Evolutionary conservation across 2,888 invertebrate species (phyloP), one percentile per base, ranked within the genome.

Genomic region (Rhopalosiphum nymphaeae): DNA sequence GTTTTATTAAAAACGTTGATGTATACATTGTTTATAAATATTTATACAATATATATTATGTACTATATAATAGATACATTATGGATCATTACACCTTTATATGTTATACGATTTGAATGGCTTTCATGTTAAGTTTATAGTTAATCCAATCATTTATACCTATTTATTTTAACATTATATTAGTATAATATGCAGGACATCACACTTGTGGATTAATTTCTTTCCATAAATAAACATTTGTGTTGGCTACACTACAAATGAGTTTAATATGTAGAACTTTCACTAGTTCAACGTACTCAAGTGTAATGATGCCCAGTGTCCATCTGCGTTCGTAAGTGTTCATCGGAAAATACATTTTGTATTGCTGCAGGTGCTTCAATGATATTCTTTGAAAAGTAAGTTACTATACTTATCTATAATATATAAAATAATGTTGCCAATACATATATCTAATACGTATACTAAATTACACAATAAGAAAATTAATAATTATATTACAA

Each of bases 181-280:
- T 25, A 44, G 85, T 46, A 11, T 1, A 42, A 11, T 46, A 9
- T 44, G 44, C 11, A 85, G 29, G 42, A 88, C 25, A 36, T 56
- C 26, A 42, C 36, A 42, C 44, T 42, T 42, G 13, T 57, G 21
- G 42, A 4, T 44, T n/a, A 85, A 78, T 78, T 91, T 44, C 29
- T 91, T 91, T 56, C 29, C n/a, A 57, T 44, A 46, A 91, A 91
- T 86, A 86, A 36, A 87, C 42, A 88, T 88, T 89, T 89, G 84
- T 56, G 93, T 93, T 93, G 93, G 93, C 89, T 84, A 89, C 93
- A 93, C 93, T 93, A 89, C 42, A 84, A 56, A 89, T 25, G 21
- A n/a, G 53, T 86, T 78, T 16, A 78, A 93, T n/a, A 84, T 89
- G 84, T 93, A 92, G 49, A 92, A 92, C 92, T 92, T 92, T 92